Percentiles rank a stretch among this genome's conserved stretches.
Conservation (phyloP, 2,113 vertebrate species). For the Beaufortia kweichowensis region DNA sequence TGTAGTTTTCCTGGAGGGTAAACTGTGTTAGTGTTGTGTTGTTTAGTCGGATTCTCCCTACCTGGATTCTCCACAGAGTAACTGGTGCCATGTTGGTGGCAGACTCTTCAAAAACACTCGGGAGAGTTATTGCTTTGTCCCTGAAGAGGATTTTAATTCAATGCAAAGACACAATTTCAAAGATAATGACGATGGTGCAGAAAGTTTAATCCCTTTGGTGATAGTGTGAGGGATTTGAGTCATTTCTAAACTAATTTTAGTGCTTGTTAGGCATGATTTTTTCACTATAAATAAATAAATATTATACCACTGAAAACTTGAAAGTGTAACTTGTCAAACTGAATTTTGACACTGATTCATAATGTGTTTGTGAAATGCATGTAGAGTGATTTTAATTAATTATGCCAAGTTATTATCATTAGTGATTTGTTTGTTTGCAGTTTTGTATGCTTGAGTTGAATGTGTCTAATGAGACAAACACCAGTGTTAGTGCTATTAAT, state of each 20-base stretch:
- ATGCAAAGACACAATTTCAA: background rate
- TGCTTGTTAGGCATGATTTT: too few species aligned
- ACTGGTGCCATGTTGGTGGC: background rate
- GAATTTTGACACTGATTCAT: too few species aligned
- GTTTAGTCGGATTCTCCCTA: background rate
- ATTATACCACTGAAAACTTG: too few species aligned
- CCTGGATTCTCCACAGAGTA: slow-evolving; percentile 11
- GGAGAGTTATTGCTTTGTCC: slow-evolving; percentile 7
- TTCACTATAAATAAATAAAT: too few species aligned
- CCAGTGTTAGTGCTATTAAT: slow-evolving; percentile 14
- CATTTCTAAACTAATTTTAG: too few species aligned
- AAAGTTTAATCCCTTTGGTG: slow-evolving; percentile 6
- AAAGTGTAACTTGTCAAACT: too few species aligned
- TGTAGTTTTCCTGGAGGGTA: slow-evolving; percentile 11
- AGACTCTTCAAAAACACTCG: background rate
- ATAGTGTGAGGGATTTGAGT: background rate
- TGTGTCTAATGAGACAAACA: slow-evolving; percentile 33
- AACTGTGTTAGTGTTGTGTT: slow-evolving; percentile 14
- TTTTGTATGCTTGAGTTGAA: slow-evolving; percentile 13
- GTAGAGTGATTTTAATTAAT: slow-evolving; percentile 18
- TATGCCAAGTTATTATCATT: slow-evolving; percentile 17
- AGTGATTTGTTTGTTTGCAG: slow-evolving; percentile 33
- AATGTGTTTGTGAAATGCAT: background rate
- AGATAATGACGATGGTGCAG: background rate
- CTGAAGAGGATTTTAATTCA: slow-evolving; percentile 22